Conservation (phyloP, 2,797 vertebrate genomes). For the Fringilla coelebs region DNA sequence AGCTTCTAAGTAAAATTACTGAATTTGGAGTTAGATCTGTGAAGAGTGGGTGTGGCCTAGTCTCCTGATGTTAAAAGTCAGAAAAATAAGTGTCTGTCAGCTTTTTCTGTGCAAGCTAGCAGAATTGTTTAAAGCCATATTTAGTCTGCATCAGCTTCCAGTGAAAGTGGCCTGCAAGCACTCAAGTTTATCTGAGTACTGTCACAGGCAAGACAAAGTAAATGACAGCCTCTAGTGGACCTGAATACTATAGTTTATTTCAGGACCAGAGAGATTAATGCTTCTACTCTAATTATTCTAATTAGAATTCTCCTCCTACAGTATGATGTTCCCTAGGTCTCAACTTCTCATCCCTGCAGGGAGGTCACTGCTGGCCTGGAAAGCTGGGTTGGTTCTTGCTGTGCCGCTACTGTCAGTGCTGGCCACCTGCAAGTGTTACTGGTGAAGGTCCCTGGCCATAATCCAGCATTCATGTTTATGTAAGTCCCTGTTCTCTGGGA, state of each 20-base stretch:
- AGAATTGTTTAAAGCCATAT: background rate
- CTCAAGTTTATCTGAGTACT: background rate
- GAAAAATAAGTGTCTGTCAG: no score
- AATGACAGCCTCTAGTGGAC: background rate
- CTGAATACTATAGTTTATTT: background rate
- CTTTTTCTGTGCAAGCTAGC: background rate
- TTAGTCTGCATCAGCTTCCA: background rate
- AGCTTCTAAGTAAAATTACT: background rate
- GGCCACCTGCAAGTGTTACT: background rate
- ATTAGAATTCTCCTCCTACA: fast-evolving
- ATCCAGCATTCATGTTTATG: background rate
- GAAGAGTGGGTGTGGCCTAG: background rate
- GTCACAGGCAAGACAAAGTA: background rate
- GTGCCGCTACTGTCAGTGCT: background rate
- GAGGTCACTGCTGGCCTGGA: background rate
- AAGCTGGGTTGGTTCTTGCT: background rate
- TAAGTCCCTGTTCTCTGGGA: background rate
- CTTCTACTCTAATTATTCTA: background rate
- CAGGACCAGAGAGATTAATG: background rate
- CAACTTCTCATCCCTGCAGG: background rate
- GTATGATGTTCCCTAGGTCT: background rate
- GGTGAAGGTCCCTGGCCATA: background rate
- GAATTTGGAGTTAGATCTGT: background rate
- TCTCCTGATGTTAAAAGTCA: no score
- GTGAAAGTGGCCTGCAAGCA: background rate